A percentile compares a stretch with the other conserved stretches of the same genome.
Conservation (phyloP, 2,113 vertebrate genomes). For the Strix aluco region DNA sequence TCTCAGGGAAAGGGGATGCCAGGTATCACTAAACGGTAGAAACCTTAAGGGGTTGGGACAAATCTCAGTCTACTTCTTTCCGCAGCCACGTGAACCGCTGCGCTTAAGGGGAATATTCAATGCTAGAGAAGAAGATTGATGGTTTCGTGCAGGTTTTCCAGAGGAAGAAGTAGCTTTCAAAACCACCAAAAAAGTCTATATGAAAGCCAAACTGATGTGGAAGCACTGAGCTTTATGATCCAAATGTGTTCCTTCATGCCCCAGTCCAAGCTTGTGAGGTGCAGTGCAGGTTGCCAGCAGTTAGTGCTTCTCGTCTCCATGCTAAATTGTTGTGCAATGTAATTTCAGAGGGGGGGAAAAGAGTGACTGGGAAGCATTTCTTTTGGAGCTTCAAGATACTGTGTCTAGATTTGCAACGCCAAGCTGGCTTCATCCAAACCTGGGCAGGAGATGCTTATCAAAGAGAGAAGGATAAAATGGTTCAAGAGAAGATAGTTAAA, state of each 20-base stretch:
- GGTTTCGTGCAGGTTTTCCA: neutral
- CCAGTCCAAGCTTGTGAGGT: neutral
- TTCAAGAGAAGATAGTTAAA: neutral
- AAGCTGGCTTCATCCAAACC: neutral
- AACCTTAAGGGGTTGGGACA: neutral
- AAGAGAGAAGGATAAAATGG: neutral
- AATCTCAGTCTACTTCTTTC: neutral
- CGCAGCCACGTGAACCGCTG: fast-evolving
- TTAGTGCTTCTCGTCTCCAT: neutral
- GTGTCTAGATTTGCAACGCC: neutral
- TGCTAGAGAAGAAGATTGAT: neutral
- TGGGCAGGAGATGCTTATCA: neutral
- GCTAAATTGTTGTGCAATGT: neutral
- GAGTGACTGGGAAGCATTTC: neutral
- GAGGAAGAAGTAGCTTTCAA: neutral
- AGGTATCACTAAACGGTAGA: neutral
- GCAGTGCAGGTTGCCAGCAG: neutral
- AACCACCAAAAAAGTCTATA: neutral
- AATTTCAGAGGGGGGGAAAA: neutral
- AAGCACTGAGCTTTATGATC: neutral
- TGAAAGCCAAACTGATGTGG: neutral
- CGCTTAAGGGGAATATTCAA: neutral
- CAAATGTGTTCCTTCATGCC: neutral
- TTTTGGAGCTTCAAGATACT: neutral
- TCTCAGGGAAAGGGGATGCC: neutral